A percentile compares a stretch with the other conserved stretches of the same genome.
Evolutionary conservation across 2,113 vertebrate genomes (phyloP).

Genomic region (Lasiurus borealis): DNA sequence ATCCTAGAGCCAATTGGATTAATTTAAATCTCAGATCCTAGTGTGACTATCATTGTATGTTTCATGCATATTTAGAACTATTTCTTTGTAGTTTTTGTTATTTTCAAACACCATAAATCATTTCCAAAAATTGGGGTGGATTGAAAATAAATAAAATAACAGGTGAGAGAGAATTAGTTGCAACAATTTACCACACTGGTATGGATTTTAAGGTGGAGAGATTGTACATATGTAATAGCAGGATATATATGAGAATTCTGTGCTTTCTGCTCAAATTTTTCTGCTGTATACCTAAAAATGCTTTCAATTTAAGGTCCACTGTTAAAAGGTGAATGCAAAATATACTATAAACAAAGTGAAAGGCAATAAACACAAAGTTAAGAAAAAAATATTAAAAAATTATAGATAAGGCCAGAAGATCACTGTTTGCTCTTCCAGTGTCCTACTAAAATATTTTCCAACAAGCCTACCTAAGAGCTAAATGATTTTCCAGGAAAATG

Average conservation of each 20-base stretch:
- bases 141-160: neutral
- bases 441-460: neutral
- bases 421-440: neutral
- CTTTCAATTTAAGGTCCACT: neutral
- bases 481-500: neutral
- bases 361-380: neutral
- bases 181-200: neutral
- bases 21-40: neutral
- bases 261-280: neutral
- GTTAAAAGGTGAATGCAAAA: neutral
- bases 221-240: fast-evolving
- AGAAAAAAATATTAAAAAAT: neutral
- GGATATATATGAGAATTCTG: neutral
- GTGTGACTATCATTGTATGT: neutral
- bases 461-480: neutral
- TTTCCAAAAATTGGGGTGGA: neutral
- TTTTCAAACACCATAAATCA: neutral
- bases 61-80: neutral
- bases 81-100: neutral
- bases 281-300: neutral
- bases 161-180: neutral
- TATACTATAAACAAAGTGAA: neutral
- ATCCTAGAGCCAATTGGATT: neutral
- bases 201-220: neutral
- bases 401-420: neutral